phyloP scores from a whole-genome alignment of 2,888 invertebrate species.

The Tetranychus piercei region DNA sequence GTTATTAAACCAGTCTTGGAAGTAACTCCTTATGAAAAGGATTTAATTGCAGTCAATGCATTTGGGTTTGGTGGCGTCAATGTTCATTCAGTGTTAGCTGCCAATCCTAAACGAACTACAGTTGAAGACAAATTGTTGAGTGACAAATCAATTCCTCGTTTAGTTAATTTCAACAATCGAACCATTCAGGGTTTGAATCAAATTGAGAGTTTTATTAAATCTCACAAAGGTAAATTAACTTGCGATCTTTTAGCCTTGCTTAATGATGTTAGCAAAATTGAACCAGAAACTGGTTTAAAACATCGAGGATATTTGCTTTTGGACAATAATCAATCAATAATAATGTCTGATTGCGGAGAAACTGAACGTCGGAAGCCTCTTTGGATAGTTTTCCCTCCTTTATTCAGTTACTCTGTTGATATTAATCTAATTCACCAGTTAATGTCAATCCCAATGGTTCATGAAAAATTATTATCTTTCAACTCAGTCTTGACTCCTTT shows the following conservation, averaged over 20 bases:
- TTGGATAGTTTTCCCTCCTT: no score
- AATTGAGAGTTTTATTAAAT: constrained; percentile 39
- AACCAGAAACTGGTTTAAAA: neutral
- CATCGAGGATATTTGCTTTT: constrained; percentile 12
- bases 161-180: constrained; percentile 62
- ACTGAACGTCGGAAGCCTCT: no score
- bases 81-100: no score
- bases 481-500: constrained; percentile 32
- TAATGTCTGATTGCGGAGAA: neutral
- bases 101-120: no score
- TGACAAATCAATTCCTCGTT: no score
- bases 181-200: constrained; percentile 55
- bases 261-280: constrained; percentile 11
- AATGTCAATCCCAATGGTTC: no score
- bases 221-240: constrained; percentile 36
- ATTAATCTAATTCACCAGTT: constrained; percentile 33
- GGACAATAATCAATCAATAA: constrained; percentile 2
- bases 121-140: no score
- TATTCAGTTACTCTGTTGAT: no score
- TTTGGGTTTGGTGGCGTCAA: no score
- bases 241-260: constrained; percentile 54
- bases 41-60: no score
- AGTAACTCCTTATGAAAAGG: no score
- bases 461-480: constrained; percentile 32
- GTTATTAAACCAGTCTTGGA: no score